These are phyloP conservation scores for Ichneumoninae sp. DNA, from an alignment of 2,888 invertebrate species.

Conservation along the genomic window DNA sequence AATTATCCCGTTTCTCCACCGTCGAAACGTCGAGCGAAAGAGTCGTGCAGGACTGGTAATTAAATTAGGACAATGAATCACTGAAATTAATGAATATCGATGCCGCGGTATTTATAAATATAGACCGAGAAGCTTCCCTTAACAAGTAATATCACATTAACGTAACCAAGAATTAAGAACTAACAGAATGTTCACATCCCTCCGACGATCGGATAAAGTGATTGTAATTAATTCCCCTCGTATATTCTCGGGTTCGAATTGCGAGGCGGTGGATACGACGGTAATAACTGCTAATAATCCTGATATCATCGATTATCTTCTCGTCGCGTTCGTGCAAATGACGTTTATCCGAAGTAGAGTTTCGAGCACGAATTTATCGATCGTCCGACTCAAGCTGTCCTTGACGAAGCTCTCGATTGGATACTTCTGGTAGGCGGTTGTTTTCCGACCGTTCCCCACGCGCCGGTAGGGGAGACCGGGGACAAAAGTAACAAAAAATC, in stretches of 20 bases:
- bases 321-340: background rate
- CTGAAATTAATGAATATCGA: background rate
- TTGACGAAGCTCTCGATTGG: background rate
- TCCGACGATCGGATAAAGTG: no score
- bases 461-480: background rate
- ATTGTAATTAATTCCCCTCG: no score
- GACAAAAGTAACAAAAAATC: no score
- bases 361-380: constrained; percentile 3
- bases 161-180: no score
- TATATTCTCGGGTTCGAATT: no score
- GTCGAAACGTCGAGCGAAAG: background rate
- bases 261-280: no score
- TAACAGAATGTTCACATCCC: no score
- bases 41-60: background rate
- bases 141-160: background rate
- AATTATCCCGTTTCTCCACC: background rate
- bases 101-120: background rate
- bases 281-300: no score
- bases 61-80: background rate
- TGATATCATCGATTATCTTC: no score
- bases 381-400: background rate
- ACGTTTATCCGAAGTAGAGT: background rate
- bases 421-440: background rate
- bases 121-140: background rate
- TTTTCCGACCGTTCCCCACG: background rate